Evolutionary conservation across 64 coral and sea anemone species (phyloP), one percentile per base, ranked within the genome.

Genomic region (Stichodactyla mertensii): DNA sequence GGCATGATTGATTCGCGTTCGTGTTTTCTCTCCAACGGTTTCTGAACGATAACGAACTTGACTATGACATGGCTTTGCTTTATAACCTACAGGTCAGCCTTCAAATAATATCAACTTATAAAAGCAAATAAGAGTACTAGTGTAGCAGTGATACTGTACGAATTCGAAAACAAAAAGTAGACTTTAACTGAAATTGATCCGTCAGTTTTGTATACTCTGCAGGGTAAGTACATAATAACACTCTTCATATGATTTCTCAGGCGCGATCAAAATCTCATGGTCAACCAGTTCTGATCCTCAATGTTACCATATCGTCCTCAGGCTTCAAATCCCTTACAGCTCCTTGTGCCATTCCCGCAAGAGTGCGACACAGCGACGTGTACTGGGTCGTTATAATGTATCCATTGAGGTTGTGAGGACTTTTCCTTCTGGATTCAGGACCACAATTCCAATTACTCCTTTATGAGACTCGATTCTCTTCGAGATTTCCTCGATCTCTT

Each of bases 231-330:
- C 64, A 18, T 61, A 31, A 85, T 61, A 85, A 22, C 6, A 15
- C 16, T 23, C 57, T 1, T 85, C 83, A 6, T 4, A 58, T 45
- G 83, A 31, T 64, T 55, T 85, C 16, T 36, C 83, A 23, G 94
- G 90, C 7, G 87, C 94, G 15, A 95, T 86, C 90, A 95, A 92
- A 16, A 95, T 92, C 85, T 95, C 94, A 22, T 92, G 79, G 24
- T 95, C 90, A 16, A 16, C 71, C 79, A 59, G 94, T 91, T 52
- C 94, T 89, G 14, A 95, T 79, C 2, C 90, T 84, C 6, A 95
- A 77, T 27, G 91, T 91, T 55, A 91, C 88, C 66, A 95, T 84
- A 36, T 92, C 94, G 52, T 95, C 80, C 24, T 89, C 64, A 9
- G 94, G 94, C 52, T 95, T 91, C 11, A 95, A 71, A 85, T 96